Conservation (phyloP, 2,888 invertebrate species). For the Scrobipalpa costella region DNA sequence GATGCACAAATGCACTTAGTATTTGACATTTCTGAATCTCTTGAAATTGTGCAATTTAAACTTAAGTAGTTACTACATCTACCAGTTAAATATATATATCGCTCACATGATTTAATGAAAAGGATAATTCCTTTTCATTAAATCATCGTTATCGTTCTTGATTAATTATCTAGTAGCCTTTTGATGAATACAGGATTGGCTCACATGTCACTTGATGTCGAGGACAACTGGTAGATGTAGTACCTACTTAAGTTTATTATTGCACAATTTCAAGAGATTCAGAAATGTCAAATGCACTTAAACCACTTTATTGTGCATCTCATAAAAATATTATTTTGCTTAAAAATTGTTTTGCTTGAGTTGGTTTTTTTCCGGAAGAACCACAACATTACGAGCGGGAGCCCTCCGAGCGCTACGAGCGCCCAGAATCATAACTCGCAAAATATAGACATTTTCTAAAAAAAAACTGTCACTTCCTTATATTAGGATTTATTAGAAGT, state of each 20-base stretch:
- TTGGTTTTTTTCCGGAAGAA: no score
- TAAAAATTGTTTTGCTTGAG: no score
- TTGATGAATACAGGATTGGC: conserved; percentile 5
- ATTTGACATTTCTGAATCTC: conserved; percentile 5
- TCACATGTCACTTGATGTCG: conserved; percentile 1
- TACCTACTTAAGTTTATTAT: not conserved
- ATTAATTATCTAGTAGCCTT: not conserved
- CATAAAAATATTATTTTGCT: not conserved
- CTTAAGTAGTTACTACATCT: not conserved
- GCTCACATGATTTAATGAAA: not conserved
- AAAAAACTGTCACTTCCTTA: no score
- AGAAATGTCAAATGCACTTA: conserved; percentile 1
- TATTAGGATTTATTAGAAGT: no score
- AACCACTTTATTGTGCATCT: not conserved
- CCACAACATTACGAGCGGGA: no score
- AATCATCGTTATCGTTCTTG: not conserved
- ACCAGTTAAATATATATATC: not conserved
- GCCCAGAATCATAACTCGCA: no score
- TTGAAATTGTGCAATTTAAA: conserved; percentile 5
- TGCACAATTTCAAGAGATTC: conserved; percentile 6
- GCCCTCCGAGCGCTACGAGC: no score
- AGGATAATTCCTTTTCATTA: no score
- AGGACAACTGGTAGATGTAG: not conserved
- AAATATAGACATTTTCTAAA: no score
- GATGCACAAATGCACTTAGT: no score